Percentiles rank a stretch among this genome's conserved stretches.
Evolutionary conservation across 1,140 invertebrate species (phyloP).

Genomic region (Zaprionus africanus): DNA sequence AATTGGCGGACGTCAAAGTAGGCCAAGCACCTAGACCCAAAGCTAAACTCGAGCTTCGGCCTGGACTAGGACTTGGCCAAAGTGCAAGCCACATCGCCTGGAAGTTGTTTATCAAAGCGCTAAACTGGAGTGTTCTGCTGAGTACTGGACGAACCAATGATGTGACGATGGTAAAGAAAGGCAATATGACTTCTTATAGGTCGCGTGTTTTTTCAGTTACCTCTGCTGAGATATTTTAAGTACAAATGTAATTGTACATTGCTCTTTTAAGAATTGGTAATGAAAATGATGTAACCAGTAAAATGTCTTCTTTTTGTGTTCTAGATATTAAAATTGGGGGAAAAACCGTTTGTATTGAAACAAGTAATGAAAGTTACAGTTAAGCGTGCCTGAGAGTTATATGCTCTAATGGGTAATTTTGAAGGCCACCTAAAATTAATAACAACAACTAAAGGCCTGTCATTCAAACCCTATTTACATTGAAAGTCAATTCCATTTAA

Average conservation of each 20-base stretch:
- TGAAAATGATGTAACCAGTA: slow-evolving; percentile 28
- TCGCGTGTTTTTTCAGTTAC: neutral
- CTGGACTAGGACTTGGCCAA: slow-evolving; percentile 14
- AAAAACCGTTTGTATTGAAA: neutral
- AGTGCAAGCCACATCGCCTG: slow-evolving; percentile 61
- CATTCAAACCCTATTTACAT: too few relatives aligned
- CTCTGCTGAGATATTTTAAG: neutral
- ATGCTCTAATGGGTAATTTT: too few relatives aligned
- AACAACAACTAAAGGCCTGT: too few relatives aligned
- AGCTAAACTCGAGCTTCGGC: slow-evolving; percentile 19
- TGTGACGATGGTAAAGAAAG: slow-evolving; percentile 46
- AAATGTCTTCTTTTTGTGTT: neutral
- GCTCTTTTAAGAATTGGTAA: slow-evolving; percentile 64
- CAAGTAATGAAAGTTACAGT: too few relatives aligned
- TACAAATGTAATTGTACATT: slow-evolving; percentile 26
- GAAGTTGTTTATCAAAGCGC: slow-evolving; percentile 81
- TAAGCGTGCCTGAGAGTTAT: too few relatives aligned
- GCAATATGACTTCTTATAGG: slow-evolving; percentile 61
- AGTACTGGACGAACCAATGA: slow-evolving; percentile 52
- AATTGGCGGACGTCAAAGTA: slow-evolving; percentile 74
- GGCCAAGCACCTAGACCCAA: slow-evolving; percentile 66
- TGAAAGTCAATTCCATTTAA: neutral
- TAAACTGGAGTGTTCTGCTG: slow-evolving; percentile 74
- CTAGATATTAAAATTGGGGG: neutral
- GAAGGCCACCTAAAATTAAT: too few relatives aligned